phyloP scores from a whole-genome alignment of 2,888 invertebrate species.

The Ectropis crepuscularia region DNA sequence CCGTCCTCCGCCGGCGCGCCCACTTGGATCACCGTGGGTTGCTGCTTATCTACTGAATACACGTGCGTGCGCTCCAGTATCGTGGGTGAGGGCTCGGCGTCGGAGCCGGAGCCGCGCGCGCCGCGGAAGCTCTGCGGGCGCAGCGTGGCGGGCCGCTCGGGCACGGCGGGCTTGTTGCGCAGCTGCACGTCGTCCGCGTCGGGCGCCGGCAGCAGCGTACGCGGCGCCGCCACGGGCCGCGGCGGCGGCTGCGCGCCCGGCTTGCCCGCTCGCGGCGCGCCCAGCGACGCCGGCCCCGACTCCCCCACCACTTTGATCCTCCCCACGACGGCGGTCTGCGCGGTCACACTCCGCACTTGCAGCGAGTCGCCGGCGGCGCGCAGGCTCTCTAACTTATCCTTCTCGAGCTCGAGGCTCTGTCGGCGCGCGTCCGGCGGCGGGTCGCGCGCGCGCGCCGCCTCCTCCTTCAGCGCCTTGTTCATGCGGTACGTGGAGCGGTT shows the following conservation, averaged over 20 bases:
- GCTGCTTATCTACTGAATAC: slow-evolving; percentile 90
- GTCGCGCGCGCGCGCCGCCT: slow-evolving; percentile 69
- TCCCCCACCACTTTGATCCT: slow-evolving; percentile 74
- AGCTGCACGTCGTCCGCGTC: slow-evolving; percentile 78
- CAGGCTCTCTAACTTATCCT: slow-evolving; percentile 69
- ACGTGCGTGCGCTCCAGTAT: slow-evolving; percentile 88
- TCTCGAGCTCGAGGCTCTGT: slow-evolving; percentile 84
- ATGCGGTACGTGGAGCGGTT: slow-evolving; percentile 85
- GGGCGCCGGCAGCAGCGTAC: slow-evolving; percentile 50
- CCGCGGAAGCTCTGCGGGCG: slow-evolving; percentile 84
- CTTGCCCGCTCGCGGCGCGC: slow-evolving; percentile 44
- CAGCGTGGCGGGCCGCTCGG: slow-evolving; percentile 90
- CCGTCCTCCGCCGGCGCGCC: slow-evolving; percentile 61
- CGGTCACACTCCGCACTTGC: slow-evolving; percentile 70
- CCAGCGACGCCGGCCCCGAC: slow-evolving; percentile 69
- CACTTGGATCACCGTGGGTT: slow-evolving; percentile 88
- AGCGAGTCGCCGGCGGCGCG: slow-evolving; percentile 58
- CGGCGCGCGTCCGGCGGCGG: slow-evolving; percentile 75
- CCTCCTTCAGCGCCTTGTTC: slow-evolving; percentile 77
- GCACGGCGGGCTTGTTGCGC: slow-evolving; percentile 91
- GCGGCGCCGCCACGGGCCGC: slow-evolving; percentile 52
- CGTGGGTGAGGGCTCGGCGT: slow-evolving; percentile 58
- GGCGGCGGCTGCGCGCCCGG: slow-evolving; percentile 20
- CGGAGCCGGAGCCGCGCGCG: slow-evolving; percentile 61
- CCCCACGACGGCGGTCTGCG: slow-evolving; percentile 74